Base-by-base conservation (phyloP, 2,113 vertebrate genomes). In the Sapayoa aenigma region DNA sequence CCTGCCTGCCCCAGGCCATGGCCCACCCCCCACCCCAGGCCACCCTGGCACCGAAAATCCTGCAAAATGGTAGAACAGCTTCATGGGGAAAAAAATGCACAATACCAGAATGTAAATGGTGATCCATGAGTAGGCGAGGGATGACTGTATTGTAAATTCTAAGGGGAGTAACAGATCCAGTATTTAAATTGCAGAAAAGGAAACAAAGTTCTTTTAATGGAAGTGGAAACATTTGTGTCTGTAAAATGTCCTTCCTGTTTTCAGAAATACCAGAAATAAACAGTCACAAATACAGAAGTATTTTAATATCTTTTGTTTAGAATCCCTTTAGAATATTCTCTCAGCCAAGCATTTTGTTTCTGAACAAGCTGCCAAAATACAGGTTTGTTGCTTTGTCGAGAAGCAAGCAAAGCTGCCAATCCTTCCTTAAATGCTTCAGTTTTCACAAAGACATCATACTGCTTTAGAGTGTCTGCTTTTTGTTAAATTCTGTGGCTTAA, bases 311-410 rank as follows among this genome's bases (percentile, higher is more conserved):
- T 96, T 97, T 62, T 74, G 81, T 77, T 88, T 87, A 80, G 42
- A 87, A 87, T 86, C 19, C 30, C 89, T 21, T 66, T 56, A 50
- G 56, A 44, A 28, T 78, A 58, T 78, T 94, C 72, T 93, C 33
- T 89, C 78, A 84, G 69, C 31, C 37, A 67, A 88, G 37, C 65
- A 47, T 90, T 95, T 96, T 46, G 67, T 95, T 82, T 87, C 39
- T 90, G 19, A 92, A 65, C 22, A 80, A 18, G 33, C 72, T 93
- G 19, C 17, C 82, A 90, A 93, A 87, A 79, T 65, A 69, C 22
- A 50, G 11, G 11, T 92, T 84, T 90, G 35, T 62, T 95, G 33
- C 82, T 95, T 93, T 78, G 39, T 63, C 46, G 81, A 86, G 73
- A 94, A 58, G 6, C 18, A 90, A 81, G 37, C 42, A n/a, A 75